Base-by-base conservation (phyloP, 2,888 invertebrate genomes). In the Cataglyphis albicans region DNA sequence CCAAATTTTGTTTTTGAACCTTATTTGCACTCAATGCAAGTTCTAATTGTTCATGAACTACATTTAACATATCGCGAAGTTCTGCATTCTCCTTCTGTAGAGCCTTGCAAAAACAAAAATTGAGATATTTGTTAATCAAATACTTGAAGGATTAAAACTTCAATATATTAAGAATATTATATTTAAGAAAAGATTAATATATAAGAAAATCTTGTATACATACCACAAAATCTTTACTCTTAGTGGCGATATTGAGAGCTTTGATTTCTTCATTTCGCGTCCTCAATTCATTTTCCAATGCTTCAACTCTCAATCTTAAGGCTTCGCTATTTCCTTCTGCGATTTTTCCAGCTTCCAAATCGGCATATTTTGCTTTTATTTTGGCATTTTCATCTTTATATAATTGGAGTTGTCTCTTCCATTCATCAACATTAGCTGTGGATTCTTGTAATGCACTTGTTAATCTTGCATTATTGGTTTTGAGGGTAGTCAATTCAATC, bases 391-490 rank as follows among this genome's bases (percentile, higher is more conserved):
- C 98, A 94, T 98, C 98, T 94, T 98, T 97, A 93, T 98, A 98
- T 90, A 98, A 97, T 91, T 99, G 99, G 91, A 99, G 96, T 94
- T 99, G 99, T 86, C 98, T 96, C 95, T 99, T 99, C 99, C 99
- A 99, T 95, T 99, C 99, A 93, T 99, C 99, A 41, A 99, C 99
- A 95, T 99, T 99, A 83, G 99, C 98, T 48, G 99, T 99, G 93
- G 98, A 98, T 92, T 97, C 97, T 95, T 99, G 99, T 82, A 99
- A 96, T 25, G 99, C 99, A 91, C 98, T 98, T 7, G 99, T 99
- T 92, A 99, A 96, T 88, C 99, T 97, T 52, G 98, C 97, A 95
- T 99, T 99, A 95, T 99, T 99, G 93, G 98, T 99, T 95, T 99
- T 99, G 89, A 99, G 95, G 1, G 99, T 99, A 68, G 98, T 97